Conservation (phyloP, 2,888 invertebrate species). For the Gortyna flavago region DNA sequence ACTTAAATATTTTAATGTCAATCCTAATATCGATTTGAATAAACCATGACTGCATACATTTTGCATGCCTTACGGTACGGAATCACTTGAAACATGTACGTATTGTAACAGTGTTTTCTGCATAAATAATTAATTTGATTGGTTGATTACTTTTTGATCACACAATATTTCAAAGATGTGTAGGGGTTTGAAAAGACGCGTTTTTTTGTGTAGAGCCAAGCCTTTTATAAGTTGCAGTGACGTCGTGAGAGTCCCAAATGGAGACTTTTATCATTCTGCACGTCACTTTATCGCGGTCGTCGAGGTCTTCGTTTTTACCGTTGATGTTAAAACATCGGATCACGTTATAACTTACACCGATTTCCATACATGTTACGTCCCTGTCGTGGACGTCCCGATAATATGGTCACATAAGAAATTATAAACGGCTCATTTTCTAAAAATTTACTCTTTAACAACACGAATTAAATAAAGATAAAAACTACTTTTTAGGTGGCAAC, state of each 20-base stretch:
- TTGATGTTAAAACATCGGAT: no score
- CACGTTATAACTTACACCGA: background rate
- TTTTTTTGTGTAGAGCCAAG: background rate
- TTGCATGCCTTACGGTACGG: no score
- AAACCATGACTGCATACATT: no score
- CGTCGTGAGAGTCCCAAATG: background rate
- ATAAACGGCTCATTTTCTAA: conserved; percentile 9
- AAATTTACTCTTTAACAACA: conserved; percentile 23
- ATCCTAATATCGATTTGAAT: no score
- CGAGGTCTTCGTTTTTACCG: no score
- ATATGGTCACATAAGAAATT: background rate
- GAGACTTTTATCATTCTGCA: background rate
- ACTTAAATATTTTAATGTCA: no score
- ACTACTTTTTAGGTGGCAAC: conserved; percentile 61
- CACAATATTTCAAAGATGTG: background rate
- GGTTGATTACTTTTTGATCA: no score
- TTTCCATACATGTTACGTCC: background rate
- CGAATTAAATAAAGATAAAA: conserved; percentile 52
- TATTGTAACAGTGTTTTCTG: no score
- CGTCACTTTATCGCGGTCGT: background rate
- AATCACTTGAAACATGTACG: no score
- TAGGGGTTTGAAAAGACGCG: no score
- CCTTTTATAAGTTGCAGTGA: background rate
- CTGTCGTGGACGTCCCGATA: background rate
- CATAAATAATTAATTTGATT: no score